Percentiles rank a stretch among this genome's conserved stretches.
Evolutionary conservation across 2,797 vertebrate species (phyloP).

Genomic region (Lycodopsis pacificus): DNA sequence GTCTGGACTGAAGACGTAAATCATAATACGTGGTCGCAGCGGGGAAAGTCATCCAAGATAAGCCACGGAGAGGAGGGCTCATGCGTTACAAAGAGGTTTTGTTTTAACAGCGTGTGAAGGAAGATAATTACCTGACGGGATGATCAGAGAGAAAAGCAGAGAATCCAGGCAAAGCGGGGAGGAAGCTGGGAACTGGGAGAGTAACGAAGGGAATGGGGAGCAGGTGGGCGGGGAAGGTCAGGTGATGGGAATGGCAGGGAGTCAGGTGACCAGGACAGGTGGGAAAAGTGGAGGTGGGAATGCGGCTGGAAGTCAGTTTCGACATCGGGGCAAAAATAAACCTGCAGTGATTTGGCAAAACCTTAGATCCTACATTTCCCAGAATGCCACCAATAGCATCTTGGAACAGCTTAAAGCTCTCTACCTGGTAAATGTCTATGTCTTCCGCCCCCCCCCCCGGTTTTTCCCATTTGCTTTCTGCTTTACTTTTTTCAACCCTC

Average conservation of each 20-base stretch:
- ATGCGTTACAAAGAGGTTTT: not conserved
- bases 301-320: too few species aligned
- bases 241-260: not conserved
- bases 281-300: too few species aligned
- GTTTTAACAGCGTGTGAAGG: constrained; percentile 25
- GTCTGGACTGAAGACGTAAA: constrained; percentile 40
- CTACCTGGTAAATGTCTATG: not conserved
- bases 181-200: not conserved
- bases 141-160: not conserved
- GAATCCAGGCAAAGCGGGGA: not conserved
- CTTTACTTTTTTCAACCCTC: not conserved
- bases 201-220: not conserved
- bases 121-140: not conserved
- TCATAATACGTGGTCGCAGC: constrained; percentile 25
- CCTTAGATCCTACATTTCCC: not conserved
- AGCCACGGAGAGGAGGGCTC: too few species aligned
- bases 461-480: not conserved
- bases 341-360: not conserved
- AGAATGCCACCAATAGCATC: not conserved
- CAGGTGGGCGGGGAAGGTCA: not conserved
- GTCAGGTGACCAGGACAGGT: not conserved
- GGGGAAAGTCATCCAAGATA: too few species aligned
- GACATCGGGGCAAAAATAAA: too few species aligned
- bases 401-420: not conserved
- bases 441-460: not conserved